phyloP scores from a whole-genome alignment of 1,140 invertebrate genomes.

The Brachionus calyciflorus region DNA sequence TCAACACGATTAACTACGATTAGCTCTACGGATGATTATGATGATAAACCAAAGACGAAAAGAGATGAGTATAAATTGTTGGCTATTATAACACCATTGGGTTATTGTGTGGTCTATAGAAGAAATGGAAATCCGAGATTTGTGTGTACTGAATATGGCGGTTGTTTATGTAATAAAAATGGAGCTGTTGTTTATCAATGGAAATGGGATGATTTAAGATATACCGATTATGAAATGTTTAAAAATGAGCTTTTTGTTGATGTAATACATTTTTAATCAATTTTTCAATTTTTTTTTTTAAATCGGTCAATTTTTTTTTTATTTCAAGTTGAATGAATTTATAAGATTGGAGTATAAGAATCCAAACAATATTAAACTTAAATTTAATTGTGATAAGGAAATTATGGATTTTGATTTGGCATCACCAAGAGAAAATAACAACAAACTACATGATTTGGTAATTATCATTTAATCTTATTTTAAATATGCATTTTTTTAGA shows the following conservation, averaged over 20 bases:
- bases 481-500: neutral
- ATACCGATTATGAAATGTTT: neutral
- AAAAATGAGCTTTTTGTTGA: neutral
- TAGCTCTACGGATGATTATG: neutral
- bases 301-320: too few relatives aligned
- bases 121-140: conserved; percentile 30
- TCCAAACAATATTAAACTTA: conserved; percentile 5
- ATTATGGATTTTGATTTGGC: conserved; percentile 11
- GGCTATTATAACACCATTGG: neutral
- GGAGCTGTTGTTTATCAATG: conserved; percentile 30
- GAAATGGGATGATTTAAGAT: conserved; percentile 33
- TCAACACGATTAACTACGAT: neutral
- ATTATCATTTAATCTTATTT: neutral
- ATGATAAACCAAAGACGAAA: neutral
- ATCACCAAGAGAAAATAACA: neutral
- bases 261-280: neutral
- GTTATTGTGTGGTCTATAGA: conserved; percentile 37
- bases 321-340: conserved; percentile 31
- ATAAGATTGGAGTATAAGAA: conserved; percentile 29
- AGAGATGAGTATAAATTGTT: neutral
- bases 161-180: conserved; percentile 9
- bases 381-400: conserved; percentile 30
- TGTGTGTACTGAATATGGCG: conserved; percentile 43
- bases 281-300: neutral
- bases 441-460: conserved; percentile 29